These are phyloP conservation scores for Acrocephalus arundinaceus DNA, from an alignment of 2,113 vertebrate species.

Conservation along the genomic window DNA sequence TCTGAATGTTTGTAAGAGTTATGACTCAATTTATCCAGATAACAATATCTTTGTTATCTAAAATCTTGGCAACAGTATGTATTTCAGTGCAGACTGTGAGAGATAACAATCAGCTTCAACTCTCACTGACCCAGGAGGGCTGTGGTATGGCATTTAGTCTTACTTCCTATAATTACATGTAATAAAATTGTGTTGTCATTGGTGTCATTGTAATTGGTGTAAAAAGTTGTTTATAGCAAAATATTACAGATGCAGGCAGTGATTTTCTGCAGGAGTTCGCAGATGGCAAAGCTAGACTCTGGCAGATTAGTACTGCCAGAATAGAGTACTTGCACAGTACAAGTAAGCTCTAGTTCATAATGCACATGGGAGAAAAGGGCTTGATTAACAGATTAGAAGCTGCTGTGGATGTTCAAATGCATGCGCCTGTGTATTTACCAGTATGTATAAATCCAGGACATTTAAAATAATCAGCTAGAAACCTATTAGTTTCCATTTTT, in stretches of 20 bases:
- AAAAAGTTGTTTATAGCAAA: background rate
- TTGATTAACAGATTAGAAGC: background rate
- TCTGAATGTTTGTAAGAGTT: conserved; percentile 16
- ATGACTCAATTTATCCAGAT: conserved; percentile 6
- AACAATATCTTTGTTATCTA: conserved; percentile 11
- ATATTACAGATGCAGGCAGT: background rate
- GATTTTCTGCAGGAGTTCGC: background rate
- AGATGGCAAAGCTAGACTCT: background rate
- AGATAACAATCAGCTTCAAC: background rate
- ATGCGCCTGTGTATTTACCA: background rate
- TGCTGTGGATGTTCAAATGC: background rate
- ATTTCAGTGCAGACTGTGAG: background rate
- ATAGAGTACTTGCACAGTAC: background rate
- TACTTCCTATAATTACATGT: background rate
- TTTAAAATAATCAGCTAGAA: background rate
- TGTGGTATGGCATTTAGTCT: background rate
- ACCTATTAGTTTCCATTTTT: background rate
- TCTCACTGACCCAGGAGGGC: background rate
- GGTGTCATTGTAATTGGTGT: background rate
- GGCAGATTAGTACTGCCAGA: background rate
- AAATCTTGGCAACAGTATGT: background rate
- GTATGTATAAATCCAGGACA: background rate
- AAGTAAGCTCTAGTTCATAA: background rate
- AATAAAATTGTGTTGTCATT: background rate
- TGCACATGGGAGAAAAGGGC: background rate